Evolutionary conservation across 64 coral and sea anemone genomes (phyloP).

Genomic region (Dendronephthya gigantea): DNA sequence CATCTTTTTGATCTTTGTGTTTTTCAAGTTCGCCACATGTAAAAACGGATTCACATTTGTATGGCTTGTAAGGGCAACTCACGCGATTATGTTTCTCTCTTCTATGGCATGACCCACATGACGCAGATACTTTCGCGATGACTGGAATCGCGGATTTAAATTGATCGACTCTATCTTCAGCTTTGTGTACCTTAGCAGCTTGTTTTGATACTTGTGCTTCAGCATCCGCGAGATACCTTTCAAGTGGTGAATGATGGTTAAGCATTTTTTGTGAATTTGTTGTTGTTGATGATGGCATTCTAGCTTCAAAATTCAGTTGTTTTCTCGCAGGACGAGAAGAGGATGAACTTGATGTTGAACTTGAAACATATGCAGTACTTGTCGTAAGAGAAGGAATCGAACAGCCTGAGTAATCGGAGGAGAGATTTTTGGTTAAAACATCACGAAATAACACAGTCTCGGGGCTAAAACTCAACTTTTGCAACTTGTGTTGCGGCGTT

Average conservation of each 20-base stretch:
- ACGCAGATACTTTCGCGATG: not conserved
- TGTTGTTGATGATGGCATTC: not conserved
- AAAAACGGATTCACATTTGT: conserved; percentile 28
- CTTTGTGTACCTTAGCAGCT: not conserved
- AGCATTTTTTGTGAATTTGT: not conserved
- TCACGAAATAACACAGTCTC: too few species aligned
- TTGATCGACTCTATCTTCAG: not conserved
- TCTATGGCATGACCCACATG: conserved; percentile 10
- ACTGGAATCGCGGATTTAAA: conserved; percentile 6
- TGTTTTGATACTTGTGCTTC: not conserved
- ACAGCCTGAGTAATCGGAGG: too few species aligned
- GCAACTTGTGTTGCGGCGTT: too few species aligned
- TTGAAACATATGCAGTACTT: not conserved
- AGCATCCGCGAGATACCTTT: not conserved
- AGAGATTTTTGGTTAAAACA: too few species aligned
- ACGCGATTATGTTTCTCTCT: conserved; percentile 32
- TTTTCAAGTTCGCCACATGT: conserved; percentile 24
- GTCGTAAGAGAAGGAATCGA: too few species aligned
- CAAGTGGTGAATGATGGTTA: not conserved
- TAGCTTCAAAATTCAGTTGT: not conserved
- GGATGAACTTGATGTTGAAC: not conserved
- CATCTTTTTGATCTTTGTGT: conserved; percentile 28
- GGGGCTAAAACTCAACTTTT: too few species aligned
- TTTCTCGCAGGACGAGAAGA: not conserved
- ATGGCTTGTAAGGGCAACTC: conserved; percentile 40